Base-by-base conservation (phyloP, 2,113 vertebrate species). In the Malaclemys terrapin region DNA sequence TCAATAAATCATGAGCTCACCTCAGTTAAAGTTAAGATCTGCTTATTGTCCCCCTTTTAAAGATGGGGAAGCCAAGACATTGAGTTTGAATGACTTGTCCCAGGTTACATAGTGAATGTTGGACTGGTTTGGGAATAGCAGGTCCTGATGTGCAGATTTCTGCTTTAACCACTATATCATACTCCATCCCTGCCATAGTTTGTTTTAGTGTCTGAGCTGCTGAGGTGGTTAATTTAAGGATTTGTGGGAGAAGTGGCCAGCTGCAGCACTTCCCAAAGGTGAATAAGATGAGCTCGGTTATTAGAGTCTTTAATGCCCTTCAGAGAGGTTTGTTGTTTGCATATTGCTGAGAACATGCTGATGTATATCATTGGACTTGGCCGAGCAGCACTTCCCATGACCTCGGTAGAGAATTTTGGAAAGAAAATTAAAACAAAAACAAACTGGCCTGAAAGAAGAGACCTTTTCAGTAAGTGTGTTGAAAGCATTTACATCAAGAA, bases 311-410 rank as follows among this genome's bases (percentile, higher is more conserved):
- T 82, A 56, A 84, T 82, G 81, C 24, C 47, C 88, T 84, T n/a
- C 0, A 80, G 20, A 49, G 78, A 62, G 1, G 2, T 76, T 94
- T 94, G 87, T 25, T 92, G 35, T 90, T 96, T 95, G 86, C 89
- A 95, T 93, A 93, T 69, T 45, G 45, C 93, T 93, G 95, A 96
- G 89, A 95, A 49, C 94, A 85, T 27, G 84, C 88, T 97, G 96
- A 84, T 91, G 93, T 78, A 89, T 94, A 85, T 93, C 91, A 95
- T 94, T 97, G 86, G 96, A 94, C 95, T 95, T 92, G 93, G 93
- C 93, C 87, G 88, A 4, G 1, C 42, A 90, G 89, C 84, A 89
- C 91, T 97, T 98, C 97, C 95, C 97, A 98, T 97, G 97, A 97
- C 97, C 97, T 92, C 84, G 65, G 85, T 4, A 38, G 93, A 93